Evolutionary conservation across 2,888 invertebrate genomes (phyloP), one percentile per base, ranked within the genome.

Genomic region (Leptodirus hochenwartii): DNA sequence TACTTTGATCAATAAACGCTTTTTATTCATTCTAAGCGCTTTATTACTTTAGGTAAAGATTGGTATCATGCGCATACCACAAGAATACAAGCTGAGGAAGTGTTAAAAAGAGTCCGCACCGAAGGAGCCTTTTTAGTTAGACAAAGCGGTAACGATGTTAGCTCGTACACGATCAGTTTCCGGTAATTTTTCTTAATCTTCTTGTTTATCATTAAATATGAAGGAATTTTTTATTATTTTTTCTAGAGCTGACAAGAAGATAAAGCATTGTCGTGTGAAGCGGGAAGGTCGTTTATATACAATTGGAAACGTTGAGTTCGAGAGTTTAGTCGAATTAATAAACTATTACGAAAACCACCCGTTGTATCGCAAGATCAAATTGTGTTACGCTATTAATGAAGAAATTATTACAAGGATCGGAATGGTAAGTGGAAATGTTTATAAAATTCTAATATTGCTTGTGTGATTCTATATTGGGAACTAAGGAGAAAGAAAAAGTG

Each of bases 71-170:
- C 77, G 2, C 67, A 71, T 29, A 77, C 85, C 40, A 73, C 75
- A 11, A 66, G 90, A 34, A 65, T 69, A 5, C 72, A 79, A 40
- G 87, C 93, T 0, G 93, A 98, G 52, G 84, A 90, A 39, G 67
- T 88, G 51, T 57, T 98, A 33, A 75, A 77, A 39, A 69, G 80
- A 41, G 70, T 85, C 20, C 75, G 76, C 34, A 72, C 72, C 4
- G 90, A 96, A 49, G 96, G 96, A 0, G 90, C 95, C 1, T 98
- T 91, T 57, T 61, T 98, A 17, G 88, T 98, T 5, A 62, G 98
- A 31, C 82, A 84, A 3, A 88, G 85, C 48, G 87, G 87, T 43
- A 79, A 81, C 41, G 90, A 90, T 39, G 59, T 62, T 1, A 74
- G 76, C 41, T 80, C 80, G 2, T 93, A 80, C 53, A 88, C 91